Percentiles rank a stretch among this genome's conserved stretches.
Conservation (phyloP, 2,113 vertebrate genomes). For the Festucalex cinctus region DNA sequence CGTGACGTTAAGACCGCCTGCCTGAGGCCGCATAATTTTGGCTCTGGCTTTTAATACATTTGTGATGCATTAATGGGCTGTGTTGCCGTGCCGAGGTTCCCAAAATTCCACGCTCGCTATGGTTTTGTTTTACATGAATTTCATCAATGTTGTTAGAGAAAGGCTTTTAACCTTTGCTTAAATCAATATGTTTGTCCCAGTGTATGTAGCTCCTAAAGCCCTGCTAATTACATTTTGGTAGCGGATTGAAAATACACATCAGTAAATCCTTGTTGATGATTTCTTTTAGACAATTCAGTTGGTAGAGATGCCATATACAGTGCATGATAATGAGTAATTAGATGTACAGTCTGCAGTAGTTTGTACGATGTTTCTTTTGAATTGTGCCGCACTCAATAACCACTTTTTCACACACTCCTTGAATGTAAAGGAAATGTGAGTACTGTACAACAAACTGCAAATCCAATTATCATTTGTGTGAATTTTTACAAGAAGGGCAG, state of each 20-base stretch:
- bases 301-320: neutral
- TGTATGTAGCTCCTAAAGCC: conserved; percentile 2
- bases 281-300: neutral
- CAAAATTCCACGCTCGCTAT: neutral
- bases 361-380: no score
- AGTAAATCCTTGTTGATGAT: neutral
- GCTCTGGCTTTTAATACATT: neutral
- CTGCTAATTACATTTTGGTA: conserved; percentile 7
- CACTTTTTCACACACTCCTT: no score
- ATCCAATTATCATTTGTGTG: neutral
- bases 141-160: neutral
- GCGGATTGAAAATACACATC: conserved; percentile 13
- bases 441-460: neutral
- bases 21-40: neutral
- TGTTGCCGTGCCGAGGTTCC: neutral
- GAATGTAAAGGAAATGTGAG: neutral
- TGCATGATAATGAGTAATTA: no score
- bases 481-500: neutral
- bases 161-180: conserved; percentile 4
- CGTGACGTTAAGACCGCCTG: conserved; percentile 19
- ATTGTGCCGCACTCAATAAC: no score
- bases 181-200: conserved; percentile 1
- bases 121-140: neutral
- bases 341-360: no score
- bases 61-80: neutral